Base-by-base conservation (phyloP, 1,140 invertebrate genomes). In the Ceratina calcarata region DNA sequence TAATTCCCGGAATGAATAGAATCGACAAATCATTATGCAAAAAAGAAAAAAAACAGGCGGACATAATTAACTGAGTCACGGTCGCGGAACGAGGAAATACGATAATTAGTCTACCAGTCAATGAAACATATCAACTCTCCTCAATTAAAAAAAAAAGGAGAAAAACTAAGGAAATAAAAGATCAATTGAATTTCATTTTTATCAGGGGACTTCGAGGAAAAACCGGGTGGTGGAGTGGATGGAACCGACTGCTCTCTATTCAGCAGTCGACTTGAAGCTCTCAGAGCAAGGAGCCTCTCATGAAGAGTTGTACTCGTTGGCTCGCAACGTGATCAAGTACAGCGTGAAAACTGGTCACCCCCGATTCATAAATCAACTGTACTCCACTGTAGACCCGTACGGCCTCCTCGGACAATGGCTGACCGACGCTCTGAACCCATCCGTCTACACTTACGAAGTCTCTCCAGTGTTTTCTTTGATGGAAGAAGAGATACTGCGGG, bases 361-460 rank as follows among this genome's bases (percentile, higher is more conserved):
- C 1, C 97, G 96, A 88, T 98, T 98, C 90, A 95, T 97, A 22
- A 98, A 98, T 90, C 97, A 98, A 87, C 92, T 98, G 3, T 98
- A 96, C 90, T 97, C 96, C 2, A 95, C 96, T 4, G 92, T 98
- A n/a, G 97, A 98, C 91, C 96, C 97, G 0, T 98, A 97, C 81
- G 97, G 96, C 1, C 91, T 98, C 32, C 93, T 96, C 51, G 97
- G 96, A 0, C 97, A 98, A 89, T 97, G 97, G 96, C 90, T 97
- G 68, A 96, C 96, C 6, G 97, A 97, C 88, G 96, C 97, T 3
- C 91, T 98, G 7, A 98, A 98, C 92, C 96, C 97, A 0, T 97
- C 96, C 79, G 96, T 97, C 0, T 98, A 98, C 89, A 98, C 97
- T 0, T 98, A 97, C 87, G 97, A 98, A 93, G 97, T 98, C n/a